Conservation (phyloP, 2,113 vertebrate genomes). For the Callaeas wilsoni region DNA sequence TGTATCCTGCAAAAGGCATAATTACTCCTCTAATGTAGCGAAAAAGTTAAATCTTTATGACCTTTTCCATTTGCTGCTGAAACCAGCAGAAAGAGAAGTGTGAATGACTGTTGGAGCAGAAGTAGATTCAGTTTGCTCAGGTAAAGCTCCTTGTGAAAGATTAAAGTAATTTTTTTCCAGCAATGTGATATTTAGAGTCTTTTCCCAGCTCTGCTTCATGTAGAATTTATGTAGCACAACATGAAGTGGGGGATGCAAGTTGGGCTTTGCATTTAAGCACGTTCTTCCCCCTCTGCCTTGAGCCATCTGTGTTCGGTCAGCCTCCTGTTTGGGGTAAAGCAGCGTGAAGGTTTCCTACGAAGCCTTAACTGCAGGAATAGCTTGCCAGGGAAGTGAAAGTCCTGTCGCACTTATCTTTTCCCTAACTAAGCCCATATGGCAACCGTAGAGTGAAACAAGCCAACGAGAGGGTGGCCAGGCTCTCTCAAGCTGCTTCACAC, state of each 20-base stretch:
- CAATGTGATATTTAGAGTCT: not conserved
- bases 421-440: not conserved
- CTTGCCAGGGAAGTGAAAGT: not conserved
- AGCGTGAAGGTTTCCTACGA: not conserved
- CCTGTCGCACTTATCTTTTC: not conserved
- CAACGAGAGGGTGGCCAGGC: not conserved
- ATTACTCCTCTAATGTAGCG: not conserved
- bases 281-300: not conserved
- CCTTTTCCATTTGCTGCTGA: slow-evolving; percentile 20
- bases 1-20: not conserved
- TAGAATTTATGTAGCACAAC: not conserved
- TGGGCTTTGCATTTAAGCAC: not conserved
- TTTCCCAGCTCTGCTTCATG: not conserved
- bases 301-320: not conserved
- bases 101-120: not conserved
- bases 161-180: not conserved
- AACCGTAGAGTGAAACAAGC: not conserved
- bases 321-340: not conserved
- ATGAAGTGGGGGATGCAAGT: not conserved
- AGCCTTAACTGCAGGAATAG: not conserved
- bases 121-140: not conserved
- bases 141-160: not conserved
- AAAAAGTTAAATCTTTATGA: slow-evolving; percentile 14
- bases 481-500: not conserved
- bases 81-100: not conserved